These are phyloP conservation scores for Kradibia gibbosae DNA, from an alignment of 1,140 invertebrate species.

Conservation along the genomic window DNA sequence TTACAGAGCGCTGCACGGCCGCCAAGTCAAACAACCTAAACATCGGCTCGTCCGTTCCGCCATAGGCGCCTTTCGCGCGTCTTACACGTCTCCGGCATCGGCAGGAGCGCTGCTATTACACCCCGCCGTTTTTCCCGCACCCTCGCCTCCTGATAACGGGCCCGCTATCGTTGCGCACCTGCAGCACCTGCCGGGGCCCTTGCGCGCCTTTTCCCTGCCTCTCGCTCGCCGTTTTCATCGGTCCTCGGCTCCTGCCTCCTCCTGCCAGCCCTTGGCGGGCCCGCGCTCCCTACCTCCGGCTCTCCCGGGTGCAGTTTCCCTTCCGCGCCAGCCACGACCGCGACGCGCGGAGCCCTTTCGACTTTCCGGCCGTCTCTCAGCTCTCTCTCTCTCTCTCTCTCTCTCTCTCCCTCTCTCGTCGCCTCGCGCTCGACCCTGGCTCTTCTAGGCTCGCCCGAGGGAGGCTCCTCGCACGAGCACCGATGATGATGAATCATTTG, in stretches of 20 bases:
- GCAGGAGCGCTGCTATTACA: background rate
- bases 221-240: background rate
- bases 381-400: background rate
- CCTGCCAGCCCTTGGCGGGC: background rate
- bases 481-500: too few species aligned
- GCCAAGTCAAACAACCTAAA: slow-evolving; percentile 73
- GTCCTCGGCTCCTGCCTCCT: background rate
- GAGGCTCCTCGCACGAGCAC: too few species aligned
- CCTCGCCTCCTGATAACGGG: background rate
- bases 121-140: slow-evolving; percentile 2
- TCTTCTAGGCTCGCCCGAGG: background rate
- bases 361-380: background rate
- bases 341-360: too few species aligned
- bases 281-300: background rate
- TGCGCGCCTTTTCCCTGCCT: background rate
- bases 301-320: too few species aligned
- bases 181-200: background rate
- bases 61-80: slow-evolving; percentile 58
- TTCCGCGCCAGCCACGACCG: background rate
- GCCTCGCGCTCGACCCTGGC: background rate
- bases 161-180: background rate
- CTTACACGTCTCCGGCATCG: background rate
- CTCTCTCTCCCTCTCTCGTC: background rate
- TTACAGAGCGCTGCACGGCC: slow-evolving; percentile 70
- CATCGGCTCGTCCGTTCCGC: slow-evolving; percentile 64